These are phyloP conservation scores for Brachionus rotundiformis DNA, from an alignment of 1,140 invertebrate genomes.

Conservation along the genomic window DNA sequence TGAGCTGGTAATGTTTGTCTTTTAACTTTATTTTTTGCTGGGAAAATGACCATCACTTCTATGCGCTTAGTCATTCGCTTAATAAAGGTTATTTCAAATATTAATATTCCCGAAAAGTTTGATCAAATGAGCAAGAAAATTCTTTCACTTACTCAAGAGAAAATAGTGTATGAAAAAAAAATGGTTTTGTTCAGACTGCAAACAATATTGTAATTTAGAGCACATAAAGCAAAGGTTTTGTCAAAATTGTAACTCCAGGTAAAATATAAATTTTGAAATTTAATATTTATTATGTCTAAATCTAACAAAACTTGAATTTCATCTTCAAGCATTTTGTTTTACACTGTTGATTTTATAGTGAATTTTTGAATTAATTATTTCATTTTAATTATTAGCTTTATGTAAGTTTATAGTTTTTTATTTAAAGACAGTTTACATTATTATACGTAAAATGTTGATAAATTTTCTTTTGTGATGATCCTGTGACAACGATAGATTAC, in stretches of 20 bases:
- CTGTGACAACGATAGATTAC: background rate
- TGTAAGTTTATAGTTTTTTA: background rate
- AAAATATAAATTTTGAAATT: background rate
- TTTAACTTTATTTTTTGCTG: conserved; percentile 9
- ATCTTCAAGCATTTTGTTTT: background rate
- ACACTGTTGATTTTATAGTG: background rate
- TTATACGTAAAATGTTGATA: background rate
- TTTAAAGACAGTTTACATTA: background rate
- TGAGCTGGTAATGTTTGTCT: background rate
- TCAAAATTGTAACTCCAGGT: background rate
- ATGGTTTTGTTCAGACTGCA: conserved; percentile 6
- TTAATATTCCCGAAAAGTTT: background rate
- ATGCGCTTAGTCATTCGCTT: background rate
- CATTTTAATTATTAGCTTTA: background rate
- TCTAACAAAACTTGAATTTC: background rate
- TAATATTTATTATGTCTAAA: background rate
- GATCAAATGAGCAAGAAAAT: background rate
- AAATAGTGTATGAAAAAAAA: background rate
- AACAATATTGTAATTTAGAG: background rate
- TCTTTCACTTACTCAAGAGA: background rate
- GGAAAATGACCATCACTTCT: background rate
- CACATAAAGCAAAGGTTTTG: background rate
- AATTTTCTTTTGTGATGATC: background rate
- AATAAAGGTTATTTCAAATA: background rate
- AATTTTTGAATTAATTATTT: background rate